A percentile compares a stretch with the other conserved stretches of the same genome.
These are phyloP conservation scores for Crocidura indochinensis DNA, from an alignment of 2,797 vertebrate species.

Conservation along the genomic window DNA sequence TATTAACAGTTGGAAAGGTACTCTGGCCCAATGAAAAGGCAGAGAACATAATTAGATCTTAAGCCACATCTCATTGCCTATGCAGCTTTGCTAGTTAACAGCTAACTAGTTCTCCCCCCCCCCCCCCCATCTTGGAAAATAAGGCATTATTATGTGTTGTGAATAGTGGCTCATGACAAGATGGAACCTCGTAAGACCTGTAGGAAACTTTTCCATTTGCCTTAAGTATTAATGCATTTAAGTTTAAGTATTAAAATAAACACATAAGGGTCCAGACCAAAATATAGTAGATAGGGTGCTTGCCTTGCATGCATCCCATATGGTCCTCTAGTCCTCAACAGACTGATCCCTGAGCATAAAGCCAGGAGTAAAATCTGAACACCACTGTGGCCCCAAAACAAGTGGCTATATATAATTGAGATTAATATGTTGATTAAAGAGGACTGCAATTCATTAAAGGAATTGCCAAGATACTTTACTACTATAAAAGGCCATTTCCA, in stretches of 20 bases:
- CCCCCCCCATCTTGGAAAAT: constrained; percentile 35
- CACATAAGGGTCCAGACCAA: no score
- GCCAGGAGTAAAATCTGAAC: no score
- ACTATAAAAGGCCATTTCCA: constrained; percentile 20
- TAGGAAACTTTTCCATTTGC: constrained; percentile 61
- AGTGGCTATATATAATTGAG: background rate
- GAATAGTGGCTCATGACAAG: background rate
- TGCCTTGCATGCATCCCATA: no score
- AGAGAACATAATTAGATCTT: constrained; percentile 17
- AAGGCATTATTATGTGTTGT: constrained; percentile 39
- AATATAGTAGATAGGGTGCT: no score
- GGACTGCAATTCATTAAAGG: background rate
- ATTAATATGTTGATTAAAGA: background rate
- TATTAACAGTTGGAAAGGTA: background rate
- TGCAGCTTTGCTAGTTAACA: constrained; percentile 54
- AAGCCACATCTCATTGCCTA: background rate
- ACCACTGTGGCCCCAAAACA: no score
- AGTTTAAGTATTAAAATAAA: constrained; percentile 46
- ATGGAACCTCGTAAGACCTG: constrained; percentile 6
- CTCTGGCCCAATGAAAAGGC: background rate
- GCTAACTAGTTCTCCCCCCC: background rate
- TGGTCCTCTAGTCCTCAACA: no score
- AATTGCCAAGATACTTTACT: constrained; percentile 8
- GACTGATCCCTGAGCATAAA: no score
- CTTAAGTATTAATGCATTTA: constrained; percentile 65